Evolutionary conservation across 2,797 vertebrate genomes (phyloP), one percentile per base, ranked within the genome.

Genomic region (Euphonia xanthogaster): DNA sequence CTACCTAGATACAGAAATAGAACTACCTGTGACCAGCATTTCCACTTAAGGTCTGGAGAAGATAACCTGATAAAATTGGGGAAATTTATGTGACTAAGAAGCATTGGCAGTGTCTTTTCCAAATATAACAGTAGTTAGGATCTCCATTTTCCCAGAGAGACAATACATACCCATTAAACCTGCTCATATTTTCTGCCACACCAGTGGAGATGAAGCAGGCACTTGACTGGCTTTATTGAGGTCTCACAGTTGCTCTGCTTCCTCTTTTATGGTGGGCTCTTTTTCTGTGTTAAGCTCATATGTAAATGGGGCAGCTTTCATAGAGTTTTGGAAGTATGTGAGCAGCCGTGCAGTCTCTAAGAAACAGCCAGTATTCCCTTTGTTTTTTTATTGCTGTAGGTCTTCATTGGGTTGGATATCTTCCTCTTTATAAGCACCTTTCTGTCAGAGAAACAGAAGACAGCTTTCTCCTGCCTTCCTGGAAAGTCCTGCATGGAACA

Each of bases 41-140:
- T 96, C 87, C 84, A 71, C 55, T 79, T 96, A n/a, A 87, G 50
- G 50, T 89, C 84, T 95, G 77, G 95, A 97, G 92, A n/a, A 93
- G 80, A 81, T 66, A 86, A 74, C 73, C 94, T 70, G 90, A 82
- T 88, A 96, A 95, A 93, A 77, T 75, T 76, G 28, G 63, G 66
- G 78, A 83, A 91, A 72, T 42, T 51, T 14, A 86, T 71, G 48
- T 60, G 91, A 82, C 76, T 75, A 86, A 90, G 50, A 86, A 55
- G 67, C 31, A 70, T 24, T 48, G 90, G 55, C 66, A 57, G 33
- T 68, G 81, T 74, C 70, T 92, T 87, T 78, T 89, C 37, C 30
- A 37, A 18, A 21, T 7, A 16, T 12, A 70, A 33, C n/a, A 22
- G 23, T 54, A n/a, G 37, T 70, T 62, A 47, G 31, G 20, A 48